Percentiles rank a stretch among this genome's conserved stretches.
Evolutionary conservation across 2,888 invertebrate species (phyloP).

Genomic region (Hybos culiciformis): DNA sequence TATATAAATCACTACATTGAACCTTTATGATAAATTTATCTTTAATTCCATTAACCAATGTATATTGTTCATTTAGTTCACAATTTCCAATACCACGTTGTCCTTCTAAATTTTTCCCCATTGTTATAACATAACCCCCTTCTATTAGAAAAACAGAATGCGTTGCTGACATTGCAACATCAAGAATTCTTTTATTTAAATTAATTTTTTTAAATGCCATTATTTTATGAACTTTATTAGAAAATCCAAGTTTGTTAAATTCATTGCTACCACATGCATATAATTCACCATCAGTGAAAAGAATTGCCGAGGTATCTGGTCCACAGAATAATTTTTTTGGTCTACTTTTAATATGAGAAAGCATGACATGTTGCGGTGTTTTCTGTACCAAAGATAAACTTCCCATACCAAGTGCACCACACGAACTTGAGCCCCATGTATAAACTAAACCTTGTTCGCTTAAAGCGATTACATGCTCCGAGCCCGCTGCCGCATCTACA

Average conservation of each 20-base stretch:
- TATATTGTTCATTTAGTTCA: constrained; percentile 21
- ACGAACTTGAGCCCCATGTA: constrained; percentile 48
- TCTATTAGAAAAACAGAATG: constrained; percentile 50
- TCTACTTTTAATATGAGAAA: constrained; percentile 35
- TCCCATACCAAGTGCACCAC: constrained; percentile 44
- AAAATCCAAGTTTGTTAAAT: constrained; percentile 50
- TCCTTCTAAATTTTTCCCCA: constrained; percentile 49
- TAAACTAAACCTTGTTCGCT: constrained; percentile 46
- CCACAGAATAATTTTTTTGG: constrained; percentile 45
- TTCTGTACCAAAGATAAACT: constrained; percentile 27
- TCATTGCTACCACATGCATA: constrained; percentile 50
- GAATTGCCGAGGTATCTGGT: constrained; percentile 44
- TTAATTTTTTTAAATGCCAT: constrained; percentile 35
- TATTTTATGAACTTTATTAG: constrained; percentile 28
- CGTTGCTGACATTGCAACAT: constrained; percentile 44
- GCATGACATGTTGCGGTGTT: constrained; percentile 26
- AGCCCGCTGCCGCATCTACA: constrained; percentile 44
- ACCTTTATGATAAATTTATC: constrained; percentile 40
- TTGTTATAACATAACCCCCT: constrained; percentile 47
- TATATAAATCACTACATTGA: constrained; percentile 49
- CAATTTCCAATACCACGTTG: constrained; percentile 43
- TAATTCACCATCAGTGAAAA: constrained; percentile 45
- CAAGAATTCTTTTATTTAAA: constrained; percentile 42
- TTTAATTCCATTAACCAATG: constrained; percentile 27
- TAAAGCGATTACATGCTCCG: constrained; percentile 48